Evolutionary conservation across 2,888 invertebrate species (phyloP).

Genomic region (Ormia ochracea): DNA sequence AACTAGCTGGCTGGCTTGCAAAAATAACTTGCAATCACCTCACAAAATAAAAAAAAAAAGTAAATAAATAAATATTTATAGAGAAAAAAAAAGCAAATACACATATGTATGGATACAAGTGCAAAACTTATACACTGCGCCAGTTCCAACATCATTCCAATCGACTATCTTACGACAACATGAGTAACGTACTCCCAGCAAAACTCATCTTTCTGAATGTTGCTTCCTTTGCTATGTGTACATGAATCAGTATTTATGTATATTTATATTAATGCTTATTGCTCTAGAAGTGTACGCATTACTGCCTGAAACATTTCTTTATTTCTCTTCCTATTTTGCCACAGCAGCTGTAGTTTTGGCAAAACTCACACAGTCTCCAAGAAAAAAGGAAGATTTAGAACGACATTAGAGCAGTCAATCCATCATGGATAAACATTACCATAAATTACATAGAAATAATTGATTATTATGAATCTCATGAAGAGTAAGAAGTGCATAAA

Average conservation of each 20-base stretch:
- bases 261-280: background rate
- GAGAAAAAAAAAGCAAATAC: slow-evolving; percentile 14
- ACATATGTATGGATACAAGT: background rate
- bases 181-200: slow-evolving; percentile 44
- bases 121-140: slow-evolving; percentile 33
- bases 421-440: slow-evolving; percentile 78
- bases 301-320: background rate
- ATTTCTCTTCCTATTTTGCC: background rate
- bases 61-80: slow-evolving; percentile 10
- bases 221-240: slow-evolving; percentile 7
- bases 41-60: slow-evolving; percentile 2
- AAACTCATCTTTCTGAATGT: slow-evolving; percentile 47
- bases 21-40: slow-evolving; percentile 41
- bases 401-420: slow-evolving; percentile 78
- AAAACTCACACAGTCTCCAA: slow-evolving; percentile 49
- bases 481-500: slow-evolving; percentile 8
- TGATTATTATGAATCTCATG: slow-evolving; percentile 75
- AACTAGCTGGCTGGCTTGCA: slow-evolving; percentile 15
- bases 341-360: slow-evolving; percentile 48
- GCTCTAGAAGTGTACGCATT: slow-evolving; percentile 33
- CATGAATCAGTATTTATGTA: too few relatives aligned
- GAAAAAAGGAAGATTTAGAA: slow-evolving; percentile 77
- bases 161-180: slow-evolving; percentile 25
- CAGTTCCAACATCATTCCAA: slow-evolving; percentile 51
- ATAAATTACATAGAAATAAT: slow-evolving; percentile 78